These are phyloP conservation scores for Miltochrista miniata DNA, from an alignment of 2,888 invertebrate genomes.

Conservation along the genomic window DNA sequence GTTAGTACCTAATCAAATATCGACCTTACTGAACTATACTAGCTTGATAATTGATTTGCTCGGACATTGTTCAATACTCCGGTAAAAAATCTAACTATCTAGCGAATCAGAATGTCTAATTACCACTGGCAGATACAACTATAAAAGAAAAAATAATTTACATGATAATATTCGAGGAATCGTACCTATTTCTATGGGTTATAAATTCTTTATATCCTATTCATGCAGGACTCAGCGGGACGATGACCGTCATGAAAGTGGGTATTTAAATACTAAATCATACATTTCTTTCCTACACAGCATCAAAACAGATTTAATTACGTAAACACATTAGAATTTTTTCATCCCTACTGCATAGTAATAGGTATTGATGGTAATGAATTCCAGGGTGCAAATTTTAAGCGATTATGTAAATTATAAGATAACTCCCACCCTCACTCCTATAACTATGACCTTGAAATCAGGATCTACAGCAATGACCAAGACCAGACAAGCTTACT, in stretches of 20 bases:
- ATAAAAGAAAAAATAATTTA: too few relatives aligned
- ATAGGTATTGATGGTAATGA: not conserved
- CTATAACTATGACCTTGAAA: not conserved
- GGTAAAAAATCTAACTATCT: too few relatives aligned
- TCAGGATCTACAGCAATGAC: not conserved
- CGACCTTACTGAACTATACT: too few relatives aligned
- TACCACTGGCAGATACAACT: too few relatives aligned
- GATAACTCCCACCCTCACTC: too few relatives aligned
- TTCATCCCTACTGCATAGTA: not conserved
- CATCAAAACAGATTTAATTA: not conserved
- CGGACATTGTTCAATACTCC: too few relatives aligned
- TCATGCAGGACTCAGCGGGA: not conserved
- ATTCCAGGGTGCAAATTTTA: not conserved
- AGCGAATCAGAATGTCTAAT: too few relatives aligned
- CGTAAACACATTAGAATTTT: not conserved
- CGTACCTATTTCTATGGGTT: not conserved
- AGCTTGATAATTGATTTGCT: too few relatives aligned
- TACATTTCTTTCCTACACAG: not conserved
- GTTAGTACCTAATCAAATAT: too few relatives aligned
- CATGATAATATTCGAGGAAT: not conserved
- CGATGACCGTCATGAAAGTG: not conserved
- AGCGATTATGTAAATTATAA: too few relatives aligned
- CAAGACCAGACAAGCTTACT: too few relatives aligned
- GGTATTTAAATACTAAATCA: not conserved
- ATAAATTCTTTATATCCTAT: not conserved